These are phyloP conservation scores for Capromys pilorides DNA, from an alignment of 2,797 vertebrate genomes.

Conservation along the genomic window DNA sequence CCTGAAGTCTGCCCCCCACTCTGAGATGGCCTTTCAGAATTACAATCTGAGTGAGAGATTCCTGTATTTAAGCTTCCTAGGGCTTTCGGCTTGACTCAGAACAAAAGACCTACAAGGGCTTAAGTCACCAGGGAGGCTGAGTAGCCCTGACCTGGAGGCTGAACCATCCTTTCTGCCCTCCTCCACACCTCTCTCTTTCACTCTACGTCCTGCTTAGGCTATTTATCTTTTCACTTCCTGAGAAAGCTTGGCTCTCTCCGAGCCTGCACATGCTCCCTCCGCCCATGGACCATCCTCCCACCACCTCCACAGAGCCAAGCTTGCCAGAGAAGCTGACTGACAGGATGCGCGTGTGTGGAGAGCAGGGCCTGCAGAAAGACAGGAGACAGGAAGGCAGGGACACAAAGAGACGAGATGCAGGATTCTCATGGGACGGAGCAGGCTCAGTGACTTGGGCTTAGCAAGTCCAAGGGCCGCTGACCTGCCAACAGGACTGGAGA, in stretches of 20 bases:
- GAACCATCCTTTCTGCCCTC: neutral
- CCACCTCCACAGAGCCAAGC: neutral
- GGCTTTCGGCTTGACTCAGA: neutral
- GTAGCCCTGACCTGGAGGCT: neutral
- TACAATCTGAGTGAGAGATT: neutral
- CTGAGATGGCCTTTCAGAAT: neutral
- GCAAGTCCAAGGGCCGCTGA: neutral
- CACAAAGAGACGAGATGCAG: neutral
- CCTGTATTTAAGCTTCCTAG: neutral
- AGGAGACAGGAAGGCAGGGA: neutral
- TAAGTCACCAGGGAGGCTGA: neutral
- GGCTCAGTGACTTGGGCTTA: neutral
- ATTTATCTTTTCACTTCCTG: neutral
- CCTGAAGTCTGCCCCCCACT: neutral
- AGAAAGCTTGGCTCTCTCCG: neutral
- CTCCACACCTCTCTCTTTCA: neutral
- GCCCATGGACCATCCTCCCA: neutral
- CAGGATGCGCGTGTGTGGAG: neutral
- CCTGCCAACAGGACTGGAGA: neutral
- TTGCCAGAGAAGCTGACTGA: neutral
- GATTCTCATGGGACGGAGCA: neutral
- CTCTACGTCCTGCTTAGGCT: neutral
- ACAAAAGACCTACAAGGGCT: neutral
- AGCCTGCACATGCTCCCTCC: neutral
- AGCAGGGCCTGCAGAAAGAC: too few relatives aligned